These are phyloP conservation scores for Sebastes kiyomatsui DNA, from an alignment of 2,797 vertebrate species.

Conservation along the genomic window DNA sequence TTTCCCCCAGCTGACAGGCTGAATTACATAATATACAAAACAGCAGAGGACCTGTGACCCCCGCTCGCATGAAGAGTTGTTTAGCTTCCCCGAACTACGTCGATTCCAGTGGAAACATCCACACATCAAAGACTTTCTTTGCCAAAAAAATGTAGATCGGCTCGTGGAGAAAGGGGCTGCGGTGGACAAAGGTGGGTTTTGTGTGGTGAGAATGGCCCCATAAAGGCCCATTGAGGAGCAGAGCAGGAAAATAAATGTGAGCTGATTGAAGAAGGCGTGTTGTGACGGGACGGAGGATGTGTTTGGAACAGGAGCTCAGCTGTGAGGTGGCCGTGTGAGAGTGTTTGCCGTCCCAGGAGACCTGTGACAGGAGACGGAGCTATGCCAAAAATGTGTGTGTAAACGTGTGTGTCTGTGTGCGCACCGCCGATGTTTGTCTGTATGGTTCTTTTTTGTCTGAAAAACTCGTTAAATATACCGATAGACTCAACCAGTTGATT, in stretches of 20 bases:
- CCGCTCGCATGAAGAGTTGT: conserved; percentile 23
- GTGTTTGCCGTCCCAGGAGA: conserved; percentile 38
- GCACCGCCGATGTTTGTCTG: not conserved
- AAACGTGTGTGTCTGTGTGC: not conserved
- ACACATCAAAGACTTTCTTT: conserved; percentile 63
- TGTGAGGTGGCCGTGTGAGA: conserved; percentile 32
- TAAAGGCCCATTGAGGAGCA: conserved; percentile 72
- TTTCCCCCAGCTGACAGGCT: conserved; percentile 42
- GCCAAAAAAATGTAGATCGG: conserved; percentile 25
- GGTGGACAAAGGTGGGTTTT: conserved; percentile 74
- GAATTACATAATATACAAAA: conserved; percentile 66
- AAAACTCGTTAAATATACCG: not conserved
- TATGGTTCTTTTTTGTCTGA: not conserved
- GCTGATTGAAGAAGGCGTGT: conserved; percentile 71
- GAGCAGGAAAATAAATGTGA: conserved; percentile 61
- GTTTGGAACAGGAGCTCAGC: conserved; percentile 64
- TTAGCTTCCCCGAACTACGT: conserved; percentile 36
- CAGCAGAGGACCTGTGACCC: conserved; percentile 52
- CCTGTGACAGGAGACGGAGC: conserved; percentile 33
- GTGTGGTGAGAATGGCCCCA: conserved; percentile 67
- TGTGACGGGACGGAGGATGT: conserved; percentile 66
- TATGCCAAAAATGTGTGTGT: conserved; percentile 57
- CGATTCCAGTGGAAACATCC: conserved; percentile 69
- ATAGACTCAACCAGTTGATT: not conserved
- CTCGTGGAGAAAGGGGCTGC: conserved; percentile 40